Percentiles rank a stretch among this genome's conserved stretches.
Conservation (phyloP, 64 coral and sea anemone genomes). For the Hydrozoanthus tunicans region DNA sequence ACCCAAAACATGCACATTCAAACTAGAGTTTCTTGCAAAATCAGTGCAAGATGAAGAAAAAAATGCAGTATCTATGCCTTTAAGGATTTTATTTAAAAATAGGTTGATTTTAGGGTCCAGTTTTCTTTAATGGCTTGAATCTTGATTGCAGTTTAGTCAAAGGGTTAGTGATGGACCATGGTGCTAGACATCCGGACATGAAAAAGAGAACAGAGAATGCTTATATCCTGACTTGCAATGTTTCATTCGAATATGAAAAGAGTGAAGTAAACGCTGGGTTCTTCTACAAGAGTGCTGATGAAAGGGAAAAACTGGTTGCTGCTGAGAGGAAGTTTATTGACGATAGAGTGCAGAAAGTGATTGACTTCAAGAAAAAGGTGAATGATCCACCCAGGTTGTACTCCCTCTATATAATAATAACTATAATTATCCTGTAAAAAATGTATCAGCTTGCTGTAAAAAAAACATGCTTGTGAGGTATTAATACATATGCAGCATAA, state of each 20-base stretch:
- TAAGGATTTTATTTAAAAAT: background rate
- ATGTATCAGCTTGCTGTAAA: too few relatives aligned
- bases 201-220: slow-evolving; percentile 82
- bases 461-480: too few relatives aligned
- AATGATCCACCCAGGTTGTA: too few relatives aligned
- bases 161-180: slow-evolving; percentile 97
- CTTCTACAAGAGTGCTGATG: slow-evolving; percentile 91
- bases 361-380: slow-evolving; percentile 93
- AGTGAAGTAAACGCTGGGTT: slow-evolving; percentile 96
- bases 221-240: slow-evolving; percentile 93
- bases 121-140: background rate
- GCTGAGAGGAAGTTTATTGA: slow-evolving; percentile 98
- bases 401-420: too few relatives aligned
- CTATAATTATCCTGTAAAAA: too few relatives aligned
- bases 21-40: too few relatives aligned
- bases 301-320: slow-evolving; percentile 89
- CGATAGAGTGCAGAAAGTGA: slow-evolving; percentile 95
- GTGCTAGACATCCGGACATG: slow-evolving; percentile 96
- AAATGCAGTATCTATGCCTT: too few relatives aligned
- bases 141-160: slow-evolving; percentile 70
- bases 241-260: slow-evolving; percentile 98
- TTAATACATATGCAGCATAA: too few relatives aligned
- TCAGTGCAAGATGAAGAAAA: too few relatives aligned
- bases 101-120: background rate
- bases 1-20: too few relatives aligned